Conservation (phyloP, 2,888 invertebrate genomes). For the Conus canariensis region DNA sequence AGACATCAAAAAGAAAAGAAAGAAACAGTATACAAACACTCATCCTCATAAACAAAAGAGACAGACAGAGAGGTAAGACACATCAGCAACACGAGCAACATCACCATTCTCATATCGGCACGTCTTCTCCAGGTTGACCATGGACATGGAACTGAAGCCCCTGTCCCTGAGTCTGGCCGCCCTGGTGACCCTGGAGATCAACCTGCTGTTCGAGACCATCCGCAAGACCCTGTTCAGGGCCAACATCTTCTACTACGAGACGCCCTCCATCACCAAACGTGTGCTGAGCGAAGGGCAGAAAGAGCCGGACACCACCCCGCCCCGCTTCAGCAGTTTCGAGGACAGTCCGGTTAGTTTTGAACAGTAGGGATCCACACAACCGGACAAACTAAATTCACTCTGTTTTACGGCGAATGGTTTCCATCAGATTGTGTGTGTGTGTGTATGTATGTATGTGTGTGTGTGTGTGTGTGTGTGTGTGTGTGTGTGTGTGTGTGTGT, state of each 20-base stretch:
- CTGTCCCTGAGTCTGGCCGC: constrained; percentile 48
- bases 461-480: no score
- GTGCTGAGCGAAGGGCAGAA: constrained; percentile 48
- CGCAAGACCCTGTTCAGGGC: constrained; percentile 49
- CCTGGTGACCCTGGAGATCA: constrained; percentile 42
- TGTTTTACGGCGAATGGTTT: neutral
- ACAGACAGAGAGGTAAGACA: no score
- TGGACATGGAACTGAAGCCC: constrained; percentile 54
- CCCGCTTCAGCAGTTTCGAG: constrained; percentile 43
- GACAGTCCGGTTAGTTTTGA: constrained; percentile 36
- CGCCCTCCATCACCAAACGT: constrained; percentile 51
- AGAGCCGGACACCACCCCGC: constrained; percentile 52
- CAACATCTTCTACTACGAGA: constrained; percentile 50
- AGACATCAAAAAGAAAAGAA: neutral
- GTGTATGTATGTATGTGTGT: constrained; percentile 13
- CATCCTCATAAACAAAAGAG: no score
- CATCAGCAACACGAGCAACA: no score
- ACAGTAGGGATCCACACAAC: no score
- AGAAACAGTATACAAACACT: no score
- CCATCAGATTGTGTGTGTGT: neutral
- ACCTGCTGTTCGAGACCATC: constrained; percentile 35
- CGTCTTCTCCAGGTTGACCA: constrained; percentile 36
- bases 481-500: no score
- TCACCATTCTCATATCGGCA: neutral
- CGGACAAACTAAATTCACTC: no score